A percentile compares a stretch with the other conserved stretches of the same genome.
Conservation (phyloP, 2,797 vertebrate species). For the Gymnocypris eckloni region DNA sequence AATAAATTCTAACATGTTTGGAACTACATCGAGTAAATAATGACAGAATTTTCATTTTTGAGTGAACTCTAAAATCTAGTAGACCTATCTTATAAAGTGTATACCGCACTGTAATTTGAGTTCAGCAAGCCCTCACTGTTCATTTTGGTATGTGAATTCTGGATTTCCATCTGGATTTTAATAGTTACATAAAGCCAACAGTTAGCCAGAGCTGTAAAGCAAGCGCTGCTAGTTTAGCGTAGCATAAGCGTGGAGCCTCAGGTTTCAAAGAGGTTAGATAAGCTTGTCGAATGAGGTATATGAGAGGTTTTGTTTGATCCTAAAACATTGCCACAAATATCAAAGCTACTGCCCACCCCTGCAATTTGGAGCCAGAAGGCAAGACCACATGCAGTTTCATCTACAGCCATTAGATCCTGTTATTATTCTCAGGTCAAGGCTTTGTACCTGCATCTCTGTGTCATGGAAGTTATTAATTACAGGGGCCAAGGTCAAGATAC, state of each 20-base stretch:
- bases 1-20: background rate
- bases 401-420: constrained; percentile 35
- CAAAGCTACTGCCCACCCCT: constrained; percentile 51
- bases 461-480: constrained; percentile 26
- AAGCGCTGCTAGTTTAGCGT: constrained; percentile 7
- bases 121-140: background rate
- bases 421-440: constrained; percentile 27
- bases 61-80: background rate
- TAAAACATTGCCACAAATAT: constrained; percentile 37
- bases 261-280: constrained; percentile 48
- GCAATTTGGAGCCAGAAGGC: constrained; percentile 37
- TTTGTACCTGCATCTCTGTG: constrained; percentile 23
- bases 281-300: constrained; percentile 33
- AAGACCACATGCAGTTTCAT: constrained; percentile 34
- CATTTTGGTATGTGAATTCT: background rate
- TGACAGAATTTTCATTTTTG: background rate
- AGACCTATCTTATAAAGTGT: background rate
- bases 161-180: background rate
- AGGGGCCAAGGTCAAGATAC: background rate
- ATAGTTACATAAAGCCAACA: background rate
- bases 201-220: background rate
- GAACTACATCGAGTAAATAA: background rate
- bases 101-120: background rate
- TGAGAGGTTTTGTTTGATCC: constrained; percentile 26
- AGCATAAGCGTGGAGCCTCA: background rate